phyloP scores from a whole-genome alignment of 35 echinoderm and acorn worm species.

The Stichopus chloronotus region DNA sequence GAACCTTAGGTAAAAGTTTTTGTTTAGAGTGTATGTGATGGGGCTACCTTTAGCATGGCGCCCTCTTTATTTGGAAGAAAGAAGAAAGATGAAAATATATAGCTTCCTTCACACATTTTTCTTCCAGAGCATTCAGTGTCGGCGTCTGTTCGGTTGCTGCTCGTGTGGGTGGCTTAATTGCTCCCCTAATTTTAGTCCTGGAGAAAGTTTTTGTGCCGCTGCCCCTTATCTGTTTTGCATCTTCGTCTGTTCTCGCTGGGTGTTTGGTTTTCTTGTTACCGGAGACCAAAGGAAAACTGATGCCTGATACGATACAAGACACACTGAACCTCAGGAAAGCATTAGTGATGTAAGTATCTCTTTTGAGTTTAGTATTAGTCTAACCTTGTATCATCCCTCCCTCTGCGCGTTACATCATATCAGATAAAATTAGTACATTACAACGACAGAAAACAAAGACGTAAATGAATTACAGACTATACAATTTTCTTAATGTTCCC shows the following conservation, averaged over 20 bases:
- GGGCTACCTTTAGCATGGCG: no score
- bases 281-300: constrained; percentile 62
- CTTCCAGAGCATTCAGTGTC: constrained; percentile 56
- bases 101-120: no score
- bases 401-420: no score
- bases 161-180: constrained; percentile 71
- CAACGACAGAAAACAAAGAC: no score
- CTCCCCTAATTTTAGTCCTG: constrained; percentile 71
- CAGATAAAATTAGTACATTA: no score
- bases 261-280: constrained; percentile 62
- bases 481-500: no score
- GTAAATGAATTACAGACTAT: no score
- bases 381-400: background rate
- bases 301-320: constrained; percentile 84
- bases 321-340: constrained; percentile 58
- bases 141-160: constrained; percentile 71
- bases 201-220: constrained; percentile 56
- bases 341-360: background rate
- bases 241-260: constrained; percentile 56
- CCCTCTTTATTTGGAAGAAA: no score
- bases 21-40: no score
- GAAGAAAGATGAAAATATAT: no score
- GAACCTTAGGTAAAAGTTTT: no score
- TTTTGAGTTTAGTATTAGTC: background rate
- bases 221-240: constrained; percentile 67